Evolutionary conservation across 2,888 invertebrate species (phyloP).

Genomic region (Saturnia japonica): DNA sequence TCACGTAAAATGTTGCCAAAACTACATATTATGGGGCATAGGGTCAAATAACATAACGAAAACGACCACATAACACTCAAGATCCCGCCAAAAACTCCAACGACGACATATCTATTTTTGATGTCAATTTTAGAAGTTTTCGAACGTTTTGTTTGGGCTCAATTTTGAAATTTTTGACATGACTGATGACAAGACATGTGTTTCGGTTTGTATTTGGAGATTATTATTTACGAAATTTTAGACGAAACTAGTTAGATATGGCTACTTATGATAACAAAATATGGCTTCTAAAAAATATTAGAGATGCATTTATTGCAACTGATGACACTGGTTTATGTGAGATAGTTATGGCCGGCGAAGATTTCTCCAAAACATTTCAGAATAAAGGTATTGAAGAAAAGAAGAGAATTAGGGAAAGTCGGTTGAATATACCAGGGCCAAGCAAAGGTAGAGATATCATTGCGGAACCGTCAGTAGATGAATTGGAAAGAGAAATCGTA

Average conservation of each 20-base stretch:
- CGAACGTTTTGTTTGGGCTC: not conserved
- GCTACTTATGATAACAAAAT: constrained; percentile 96
- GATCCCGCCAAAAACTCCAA: too few species aligned
- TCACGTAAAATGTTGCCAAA: too few species aligned
- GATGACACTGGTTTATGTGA: constrained; percentile 98
- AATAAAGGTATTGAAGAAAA: constrained; percentile 71
- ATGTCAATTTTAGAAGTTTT: not conserved
- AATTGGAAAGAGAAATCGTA: constrained; percentile 67
- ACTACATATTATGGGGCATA: too few species aligned
- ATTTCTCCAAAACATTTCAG: constrained; percentile 84
- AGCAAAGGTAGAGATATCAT: constrained; percentile 61
- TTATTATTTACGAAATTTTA: constrained; percentile 31
- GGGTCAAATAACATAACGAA: too few species aligned
- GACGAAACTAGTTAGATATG: constrained; percentile 78
- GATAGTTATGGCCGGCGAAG: constrained; percentile 93
- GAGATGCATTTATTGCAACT: constrained; percentile 96
- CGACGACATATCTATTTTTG: not conserved
- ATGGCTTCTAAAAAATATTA: constrained; percentile 95
- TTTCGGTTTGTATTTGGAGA: constrained; percentile 34
- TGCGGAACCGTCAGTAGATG: constrained; percentile 63
- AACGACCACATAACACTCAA: too few species aligned
- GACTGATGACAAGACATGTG: constrained; percentile 42
- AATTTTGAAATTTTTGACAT: constrained; percentile 28
- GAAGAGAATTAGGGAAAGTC: constrained; percentile 58
- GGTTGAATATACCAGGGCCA: constrained; percentile 58